These are phyloP conservation scores for Megalops atlanticus DNA, from an alignment of 2,113 vertebrate genomes.

Conservation along the genomic window DNA sequence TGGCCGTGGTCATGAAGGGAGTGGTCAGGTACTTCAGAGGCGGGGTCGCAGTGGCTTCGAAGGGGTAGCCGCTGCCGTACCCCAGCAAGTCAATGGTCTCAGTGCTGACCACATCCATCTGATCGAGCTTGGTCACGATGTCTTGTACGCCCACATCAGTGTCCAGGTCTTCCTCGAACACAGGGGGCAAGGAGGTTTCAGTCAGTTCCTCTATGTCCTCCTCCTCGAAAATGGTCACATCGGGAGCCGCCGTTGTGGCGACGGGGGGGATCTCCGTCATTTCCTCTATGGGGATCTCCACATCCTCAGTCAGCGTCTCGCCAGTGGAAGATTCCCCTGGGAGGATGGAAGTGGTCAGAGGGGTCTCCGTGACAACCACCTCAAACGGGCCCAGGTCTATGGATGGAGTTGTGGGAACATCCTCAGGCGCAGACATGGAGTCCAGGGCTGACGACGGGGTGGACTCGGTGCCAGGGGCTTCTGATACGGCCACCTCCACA, in stretches of 20 bases:
- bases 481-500: constrained; percentile 21
- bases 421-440: constrained; percentile 14
- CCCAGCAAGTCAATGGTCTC: constrained; percentile 49
- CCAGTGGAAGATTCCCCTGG: neutral
- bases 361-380: constrained; percentile 31
- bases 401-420: constrained; percentile 18
- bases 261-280: constrained; percentile 13
- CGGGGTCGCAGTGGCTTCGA: constrained; percentile 60
- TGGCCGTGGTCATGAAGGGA: constrained; percentile 70
- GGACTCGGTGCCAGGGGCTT: constrained; percentile 7
- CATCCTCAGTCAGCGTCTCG: too few species aligned
- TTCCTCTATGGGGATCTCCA: constrained; percentile 23
- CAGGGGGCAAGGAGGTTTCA: neutral
- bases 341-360: constrained; percentile 7
- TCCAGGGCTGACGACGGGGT: constrained; percentile 29
- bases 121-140: constrained; percentile 51
- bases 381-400: constrained; percentile 54
- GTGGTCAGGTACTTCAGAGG: constrained; percentile 75
- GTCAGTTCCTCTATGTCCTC: constrained; percentile 27
- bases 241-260: neutral
- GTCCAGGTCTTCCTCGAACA: neutral
- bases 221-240: constrained; percentile 44
- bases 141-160: constrained; percentile 42
- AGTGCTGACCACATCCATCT: constrained; percentile 9
- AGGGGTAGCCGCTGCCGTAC: constrained; percentile 55